Conservation (phyloP, 35 echinoderm and acorn worm species). For the Lytechinus variegatus region DNA sequence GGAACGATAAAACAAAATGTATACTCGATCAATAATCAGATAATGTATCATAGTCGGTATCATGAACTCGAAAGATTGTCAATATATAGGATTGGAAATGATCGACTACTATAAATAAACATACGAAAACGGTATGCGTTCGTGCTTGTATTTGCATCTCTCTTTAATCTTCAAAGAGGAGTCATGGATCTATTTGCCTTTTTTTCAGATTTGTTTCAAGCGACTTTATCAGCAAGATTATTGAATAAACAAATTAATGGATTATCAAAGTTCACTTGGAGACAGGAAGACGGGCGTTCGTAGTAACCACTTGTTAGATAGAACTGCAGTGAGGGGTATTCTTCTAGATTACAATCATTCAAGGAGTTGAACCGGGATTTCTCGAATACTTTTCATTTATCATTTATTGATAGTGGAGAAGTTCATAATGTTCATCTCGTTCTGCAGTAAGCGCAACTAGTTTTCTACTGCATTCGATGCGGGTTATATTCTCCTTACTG, state of each 20-base stretch:
- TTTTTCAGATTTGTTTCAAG: not conserved
- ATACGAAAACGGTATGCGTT: not conserved
- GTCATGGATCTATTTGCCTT: not conserved
- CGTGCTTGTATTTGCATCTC: not conserved
- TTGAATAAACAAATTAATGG: not conserved
- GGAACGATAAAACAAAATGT: not conserved
- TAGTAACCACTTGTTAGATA: not conserved
- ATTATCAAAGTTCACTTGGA: not conserved
- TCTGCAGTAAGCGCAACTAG: too few species aligned
- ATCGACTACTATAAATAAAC: not conserved
- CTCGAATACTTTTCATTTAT: too few species aligned
- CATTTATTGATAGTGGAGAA: too few species aligned
- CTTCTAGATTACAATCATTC: not conserved
- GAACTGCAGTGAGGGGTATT: not conserved
- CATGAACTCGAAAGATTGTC: not conserved
- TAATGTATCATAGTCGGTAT: not conserved
- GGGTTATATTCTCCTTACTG: too few species aligned
- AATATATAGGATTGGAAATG: not conserved
- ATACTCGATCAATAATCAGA: not conserved
- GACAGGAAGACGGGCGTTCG: not conserved
- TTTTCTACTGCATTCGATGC: too few species aligned
- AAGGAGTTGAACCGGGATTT: not conserved
- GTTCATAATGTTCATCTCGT: too few species aligned
- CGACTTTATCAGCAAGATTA: not conserved
- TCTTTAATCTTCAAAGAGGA: not conserved